Percentiles rank a stretch among this genome's conserved stretches.
phyloP scores from a whole-genome alignment of 2,888 invertebrate genomes.

The Drosophila flavopinicola region DNA sequence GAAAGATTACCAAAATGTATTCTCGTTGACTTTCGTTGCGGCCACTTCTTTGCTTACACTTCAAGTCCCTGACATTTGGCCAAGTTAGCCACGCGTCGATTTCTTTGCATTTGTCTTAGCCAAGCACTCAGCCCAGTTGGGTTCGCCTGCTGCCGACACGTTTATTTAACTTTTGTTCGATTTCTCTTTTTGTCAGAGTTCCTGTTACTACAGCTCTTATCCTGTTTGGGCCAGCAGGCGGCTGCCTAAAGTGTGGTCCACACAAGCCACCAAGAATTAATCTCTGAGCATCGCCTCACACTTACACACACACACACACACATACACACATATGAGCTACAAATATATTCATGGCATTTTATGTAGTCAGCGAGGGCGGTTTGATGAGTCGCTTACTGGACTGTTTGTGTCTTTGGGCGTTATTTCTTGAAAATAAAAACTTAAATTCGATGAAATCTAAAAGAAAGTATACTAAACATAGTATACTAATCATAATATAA shows the following conservation, averaged over 20 bases:
- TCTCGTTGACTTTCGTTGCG: not conserved
- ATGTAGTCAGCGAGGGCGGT: constrained; percentile 21
- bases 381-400: not conserved
- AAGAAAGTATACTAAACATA: too few species aligned
- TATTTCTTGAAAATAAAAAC: too few species aligned
- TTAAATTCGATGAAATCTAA: too few species aligned
- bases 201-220: constrained; percentile 18
- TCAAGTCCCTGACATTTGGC: constrained; percentile 15
- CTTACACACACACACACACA: constrained; percentile 1
- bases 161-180: constrained; percentile 43
- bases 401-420: too few species aligned
- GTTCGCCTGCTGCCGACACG: too few species aligned
- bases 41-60: constrained; percentile 14
- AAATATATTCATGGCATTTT: constrained; percentile 14
- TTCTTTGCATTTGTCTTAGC: constrained; percentile 37
- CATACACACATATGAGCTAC: constrained; percentile 11
- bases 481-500: too few species aligned
- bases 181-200: constrained; percentile 19
- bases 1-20: not conserved
- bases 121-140: constrained; percentile 6
- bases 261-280: constrained; percentile 42
- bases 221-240: constrained; percentile 20
- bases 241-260: constrained; percentile 3
- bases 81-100: constrained; percentile 28
- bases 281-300: constrained; percentile 18